A percentile compares a stretch with the other conserved stretches of the same genome.
phyloP scores from a whole-genome alignment of 2,797 vertebrate genomes.

The Podarcis lilfordi region DNA sequence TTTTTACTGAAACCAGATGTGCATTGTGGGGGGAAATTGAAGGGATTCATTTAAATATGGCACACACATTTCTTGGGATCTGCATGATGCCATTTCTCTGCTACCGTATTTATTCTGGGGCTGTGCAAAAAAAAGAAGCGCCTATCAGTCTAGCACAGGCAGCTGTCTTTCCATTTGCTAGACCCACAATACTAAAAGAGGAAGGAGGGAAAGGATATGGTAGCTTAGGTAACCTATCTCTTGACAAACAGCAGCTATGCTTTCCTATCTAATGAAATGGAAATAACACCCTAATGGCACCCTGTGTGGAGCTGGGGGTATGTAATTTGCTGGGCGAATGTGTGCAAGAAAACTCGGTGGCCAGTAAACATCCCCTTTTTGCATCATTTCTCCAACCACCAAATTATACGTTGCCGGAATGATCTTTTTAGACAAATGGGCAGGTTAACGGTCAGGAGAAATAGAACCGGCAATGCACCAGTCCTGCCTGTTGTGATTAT shows the following conservation, averaged over 20 bases:
- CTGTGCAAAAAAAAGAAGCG: neutral
- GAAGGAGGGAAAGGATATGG: neutral
- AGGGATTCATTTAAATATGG: neutral
- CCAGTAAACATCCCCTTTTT: neutral
- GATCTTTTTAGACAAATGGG: conserved; percentile 12
- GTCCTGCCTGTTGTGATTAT: neutral
- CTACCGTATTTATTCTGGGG: neutral
- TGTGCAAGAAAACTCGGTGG: neutral
- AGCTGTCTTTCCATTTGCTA: neutral
- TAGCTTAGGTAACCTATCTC: neutral
- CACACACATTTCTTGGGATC: neutral
- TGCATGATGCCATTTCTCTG: neutral
- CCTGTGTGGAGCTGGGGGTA: neutral
- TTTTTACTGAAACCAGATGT: neutral
- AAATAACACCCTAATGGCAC: conserved; percentile 13
- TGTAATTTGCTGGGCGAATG: conserved; percentile 18
- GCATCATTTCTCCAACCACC: neutral
- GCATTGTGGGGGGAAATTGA: neutral
- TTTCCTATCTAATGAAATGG: conserved; percentile 23
- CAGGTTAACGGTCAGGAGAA: neutral
- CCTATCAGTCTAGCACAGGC: neutral
- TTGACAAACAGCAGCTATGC: rapidly evolving
- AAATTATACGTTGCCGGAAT: conserved; percentile 2
- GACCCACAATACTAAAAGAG: neutral
- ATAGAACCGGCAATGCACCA: neutral